A percentile compares a stretch with the other conserved stretches of the same genome.
Conservation (phyloP, 2,888 invertebrate genomes). For the Physocephala rufipes region DNA sequence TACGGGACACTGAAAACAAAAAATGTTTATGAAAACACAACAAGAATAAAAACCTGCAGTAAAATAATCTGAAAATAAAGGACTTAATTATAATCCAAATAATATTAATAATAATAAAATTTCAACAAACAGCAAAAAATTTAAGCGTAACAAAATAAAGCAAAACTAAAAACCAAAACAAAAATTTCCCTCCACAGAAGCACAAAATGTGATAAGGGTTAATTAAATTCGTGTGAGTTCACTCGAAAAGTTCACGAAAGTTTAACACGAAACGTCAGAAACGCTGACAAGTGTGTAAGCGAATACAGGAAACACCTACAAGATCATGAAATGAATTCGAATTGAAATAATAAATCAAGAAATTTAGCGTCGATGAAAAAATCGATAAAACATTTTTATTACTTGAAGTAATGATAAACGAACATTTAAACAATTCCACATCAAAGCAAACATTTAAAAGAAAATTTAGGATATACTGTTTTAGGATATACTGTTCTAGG, state of each 20-base stretch:
- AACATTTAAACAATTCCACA: too few relatives aligned
- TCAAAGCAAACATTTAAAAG: too few relatives aligned
- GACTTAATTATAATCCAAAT: too few relatives aligned
- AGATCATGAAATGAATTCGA: neutral
- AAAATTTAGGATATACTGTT: too few relatives aligned
- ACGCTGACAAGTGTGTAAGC: slow-evolving; percentile 6
- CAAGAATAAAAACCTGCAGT: too few relatives aligned
- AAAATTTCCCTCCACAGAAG: slow-evolving; percentile 9
- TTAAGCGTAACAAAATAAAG: neutral
- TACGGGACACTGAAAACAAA: too few relatives aligned
- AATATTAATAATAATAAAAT: too few relatives aligned
- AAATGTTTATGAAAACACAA: too few relatives aligned
- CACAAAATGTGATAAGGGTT: neutral
- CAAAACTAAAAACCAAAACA: neutral
- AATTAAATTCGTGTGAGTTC: slow-evolving; percentile 30
- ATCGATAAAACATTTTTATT: too few relatives aligned
- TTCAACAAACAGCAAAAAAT: neutral
- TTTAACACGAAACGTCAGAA: slow-evolving; percentile 27
- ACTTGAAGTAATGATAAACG: too few relatives aligned
- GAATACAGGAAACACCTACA: slow-evolving; percentile 20
- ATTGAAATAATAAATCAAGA: neutral
- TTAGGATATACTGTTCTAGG: too few relatives aligned
- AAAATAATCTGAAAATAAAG: too few relatives aligned
- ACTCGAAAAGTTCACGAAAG: slow-evolving; percentile 8
- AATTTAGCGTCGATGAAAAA: neutral